phyloP scores from a whole-genome alignment of 1,140 invertebrate species.

The honey bee (Apis mellifera) region DNA sequence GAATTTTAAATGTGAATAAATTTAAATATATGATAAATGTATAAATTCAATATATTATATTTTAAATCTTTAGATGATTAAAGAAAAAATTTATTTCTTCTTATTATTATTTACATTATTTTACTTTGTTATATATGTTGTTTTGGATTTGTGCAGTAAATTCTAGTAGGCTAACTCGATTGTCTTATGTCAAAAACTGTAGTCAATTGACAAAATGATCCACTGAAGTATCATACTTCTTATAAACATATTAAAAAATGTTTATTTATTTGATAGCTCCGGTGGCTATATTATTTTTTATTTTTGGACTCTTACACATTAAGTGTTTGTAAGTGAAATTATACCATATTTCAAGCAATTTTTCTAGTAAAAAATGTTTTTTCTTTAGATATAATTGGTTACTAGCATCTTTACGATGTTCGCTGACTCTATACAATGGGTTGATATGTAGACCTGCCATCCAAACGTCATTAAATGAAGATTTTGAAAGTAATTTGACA shows the following conservation, averaged over 20 bases:
- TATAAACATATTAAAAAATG: slow-evolving; percentile 61
- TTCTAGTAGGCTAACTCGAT: slow-evolving; percentile 1
- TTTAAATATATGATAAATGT: not conserved
- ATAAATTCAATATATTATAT: not conserved
- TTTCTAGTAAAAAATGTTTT: not conserved
- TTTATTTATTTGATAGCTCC: slow-evolving; percentile 60
- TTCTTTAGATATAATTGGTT: slow-evolving; percentile 28
- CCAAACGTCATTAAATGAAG: not conserved
- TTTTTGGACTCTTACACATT: slow-evolving; percentile 65
- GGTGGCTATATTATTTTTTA: slow-evolving; percentile 53
- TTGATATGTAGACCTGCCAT: not conserved
- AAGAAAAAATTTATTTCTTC: no score
- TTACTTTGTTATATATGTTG: not conserved
- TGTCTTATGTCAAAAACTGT: slow-evolving; percentile 9
- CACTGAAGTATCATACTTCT: slow-evolving; percentile 20
- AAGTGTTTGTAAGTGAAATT: slow-evolving; percentile 65
- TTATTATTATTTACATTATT: not conserved
- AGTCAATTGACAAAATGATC: slow-evolving; percentile 41
- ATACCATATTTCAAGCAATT: no score
- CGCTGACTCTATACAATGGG: not conserved
- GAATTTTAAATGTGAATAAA: slow-evolving; percentile 24
- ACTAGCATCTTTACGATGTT: not conserved
- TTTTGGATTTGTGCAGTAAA: not conserved
- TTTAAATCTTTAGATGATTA: not conserved
- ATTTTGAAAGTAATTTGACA: not conserved